phyloP scores from a whole-genome alignment of 2,888 invertebrate genomes.

The Chelonus formosanus region DNA sequence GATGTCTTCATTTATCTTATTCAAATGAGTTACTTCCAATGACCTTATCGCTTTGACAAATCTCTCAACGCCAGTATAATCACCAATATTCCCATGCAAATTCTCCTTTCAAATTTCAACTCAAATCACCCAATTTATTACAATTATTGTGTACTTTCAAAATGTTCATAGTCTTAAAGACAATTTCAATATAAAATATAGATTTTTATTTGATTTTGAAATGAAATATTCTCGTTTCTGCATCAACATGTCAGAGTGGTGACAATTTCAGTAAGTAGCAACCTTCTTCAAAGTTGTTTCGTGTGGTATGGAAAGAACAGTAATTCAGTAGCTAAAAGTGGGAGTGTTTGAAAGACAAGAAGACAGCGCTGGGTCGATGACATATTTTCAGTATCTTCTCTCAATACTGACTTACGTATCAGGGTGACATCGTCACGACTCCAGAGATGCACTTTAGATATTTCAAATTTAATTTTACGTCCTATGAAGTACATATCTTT shows the following conservation, averaged over 20 bases:
- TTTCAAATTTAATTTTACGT: constrained; percentile 15
- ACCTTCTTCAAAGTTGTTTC: constrained; percentile 15
- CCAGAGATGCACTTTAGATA: too few species aligned
- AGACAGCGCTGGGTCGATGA: constrained; percentile 50
- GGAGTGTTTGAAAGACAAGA: constrained; percentile 54
- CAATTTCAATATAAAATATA: too few species aligned
- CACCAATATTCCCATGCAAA: too few species aligned
- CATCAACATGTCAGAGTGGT: constrained; percentile 11
- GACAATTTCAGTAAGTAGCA: constrained; percentile 26
- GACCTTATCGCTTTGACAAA: too few species aligned
- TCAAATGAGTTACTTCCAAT: constrained; percentile 46
- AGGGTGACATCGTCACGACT: too few species aligned
- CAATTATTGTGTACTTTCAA: too few species aligned
- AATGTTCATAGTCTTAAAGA: too few species aligned
- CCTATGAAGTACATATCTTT: constrained; percentile 18
- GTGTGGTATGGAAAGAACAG: constrained; percentile 44
- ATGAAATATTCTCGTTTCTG: not conserved
- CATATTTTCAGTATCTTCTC: constrained; percentile 40
- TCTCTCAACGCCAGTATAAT: too few species aligned
- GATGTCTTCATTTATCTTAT: constrained; percentile 59
- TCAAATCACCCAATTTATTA: too few species aligned
- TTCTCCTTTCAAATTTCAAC: too few species aligned
- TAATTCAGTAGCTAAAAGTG: constrained; percentile 55
- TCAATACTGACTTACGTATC: not conserved
- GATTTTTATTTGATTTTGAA: too few species aligned